These are phyloP conservation scores for Hippocampus mohnikei DNA, from an alignment of 2,113 vertebrate genomes.

Conservation along the genomic window DNA sequence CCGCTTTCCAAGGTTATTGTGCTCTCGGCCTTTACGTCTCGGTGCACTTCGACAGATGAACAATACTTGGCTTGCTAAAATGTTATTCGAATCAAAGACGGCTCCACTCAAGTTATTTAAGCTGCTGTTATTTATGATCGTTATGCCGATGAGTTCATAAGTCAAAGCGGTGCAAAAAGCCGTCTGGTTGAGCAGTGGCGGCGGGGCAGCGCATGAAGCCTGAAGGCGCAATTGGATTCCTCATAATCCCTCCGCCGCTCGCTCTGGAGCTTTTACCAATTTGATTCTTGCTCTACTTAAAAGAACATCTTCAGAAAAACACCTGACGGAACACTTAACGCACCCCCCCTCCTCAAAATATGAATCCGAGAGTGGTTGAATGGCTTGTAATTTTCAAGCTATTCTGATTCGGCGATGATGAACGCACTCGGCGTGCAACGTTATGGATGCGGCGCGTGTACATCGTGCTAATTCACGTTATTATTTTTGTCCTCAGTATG, in stretches of 20 bases:
- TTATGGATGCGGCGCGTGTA: background rate
- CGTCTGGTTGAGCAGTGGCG: background rate
- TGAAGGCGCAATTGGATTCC: background rate
- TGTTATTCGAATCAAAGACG: background rate
- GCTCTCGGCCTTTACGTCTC: too few species aligned
- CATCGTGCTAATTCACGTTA: background rate
- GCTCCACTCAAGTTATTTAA: background rate
- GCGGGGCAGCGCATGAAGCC: background rate
- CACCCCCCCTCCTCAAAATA: constrained; percentile 44
- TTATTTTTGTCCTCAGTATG: constrained; percentile 10
- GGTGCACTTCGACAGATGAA: too few species aligned
- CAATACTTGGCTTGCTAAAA: background rate
- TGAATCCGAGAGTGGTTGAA: constrained; percentile 17
- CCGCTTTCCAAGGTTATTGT: too few species aligned
- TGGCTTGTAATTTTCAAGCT: background rate
- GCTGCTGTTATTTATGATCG: background rate
- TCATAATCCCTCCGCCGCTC: background rate
- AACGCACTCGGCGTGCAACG: background rate
- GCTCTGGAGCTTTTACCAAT: background rate
- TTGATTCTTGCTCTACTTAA: background rate
- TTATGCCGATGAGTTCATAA: background rate
- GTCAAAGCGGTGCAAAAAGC: background rate
- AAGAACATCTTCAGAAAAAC: background rate
- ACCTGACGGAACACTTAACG: constrained; percentile 3
- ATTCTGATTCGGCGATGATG: background rate